Percentiles rank a stretch among this genome's conserved stretches.
Conservation (phyloP, 2,113 vertebrate species). For the Hyperopisus bebe region DNA sequence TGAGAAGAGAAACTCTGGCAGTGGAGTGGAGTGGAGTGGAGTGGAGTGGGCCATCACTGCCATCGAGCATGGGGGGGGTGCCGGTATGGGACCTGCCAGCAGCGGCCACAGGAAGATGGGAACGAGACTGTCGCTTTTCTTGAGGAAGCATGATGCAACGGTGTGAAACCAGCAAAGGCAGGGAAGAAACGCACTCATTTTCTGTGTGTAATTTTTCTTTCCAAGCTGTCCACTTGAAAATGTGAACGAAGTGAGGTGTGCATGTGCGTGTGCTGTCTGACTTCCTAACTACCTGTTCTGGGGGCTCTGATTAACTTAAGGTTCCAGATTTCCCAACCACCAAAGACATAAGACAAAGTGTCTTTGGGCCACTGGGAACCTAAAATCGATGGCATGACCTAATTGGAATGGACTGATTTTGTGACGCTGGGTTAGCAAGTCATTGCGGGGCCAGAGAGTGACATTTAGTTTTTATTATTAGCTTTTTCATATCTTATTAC, state of each 20-base stretch:
- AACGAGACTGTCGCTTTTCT: not conserved
- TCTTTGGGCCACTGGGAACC: constrained; percentile 16
- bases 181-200: not conserved
- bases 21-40: not conserved
- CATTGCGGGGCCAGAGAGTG: constrained; percentile 22
- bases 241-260: not conserved
- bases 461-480: constrained; percentile 23
- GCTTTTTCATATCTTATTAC: constrained; percentile 13
- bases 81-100: not conserved
- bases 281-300: not conserved
- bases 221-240: not conserved
- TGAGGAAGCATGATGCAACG: constrained; percentile 19
- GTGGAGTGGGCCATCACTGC: not conserved
- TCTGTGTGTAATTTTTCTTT: not conserved
- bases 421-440: constrained; percentile 20
- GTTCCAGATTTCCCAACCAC: constrained; percentile 28
- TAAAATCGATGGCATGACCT: constrained; percentile 21
- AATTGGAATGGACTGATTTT: constrained; percentile 24
- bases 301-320: not conserved
- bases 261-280: not conserved
- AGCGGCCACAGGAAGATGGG: constrained; percentile 15
- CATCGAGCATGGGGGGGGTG: not conserved
- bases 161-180: not conserved
- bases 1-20: constrained; percentile 23
- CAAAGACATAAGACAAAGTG: constrained; percentile 4